phyloP scores from a whole-genome alignment of 2,888 invertebrate genomes.

The Lithophane semibrunnea region DNA sequence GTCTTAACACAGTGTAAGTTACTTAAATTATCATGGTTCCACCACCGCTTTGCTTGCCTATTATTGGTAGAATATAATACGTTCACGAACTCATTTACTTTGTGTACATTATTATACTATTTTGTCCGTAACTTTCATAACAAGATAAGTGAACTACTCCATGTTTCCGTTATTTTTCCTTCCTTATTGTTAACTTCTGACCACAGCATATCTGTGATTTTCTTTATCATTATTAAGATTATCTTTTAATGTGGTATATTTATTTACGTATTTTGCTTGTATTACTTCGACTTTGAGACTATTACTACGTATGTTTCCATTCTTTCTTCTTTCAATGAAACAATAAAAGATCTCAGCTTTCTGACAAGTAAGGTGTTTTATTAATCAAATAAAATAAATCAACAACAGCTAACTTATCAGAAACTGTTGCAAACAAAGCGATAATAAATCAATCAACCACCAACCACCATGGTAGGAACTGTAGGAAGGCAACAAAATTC shows the following conservation, averaged over 20 bases:
- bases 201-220: not conserved
- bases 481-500: conserved; percentile 44
- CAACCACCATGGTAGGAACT: not conserved
- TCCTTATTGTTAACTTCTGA: not conserved
- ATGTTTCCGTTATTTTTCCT: conserved; percentile 22
- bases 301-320: not conserved
- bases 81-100: conserved; percentile 18
- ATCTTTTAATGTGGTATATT: not conserved
- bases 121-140: conserved; percentile 29
- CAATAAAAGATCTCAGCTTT: not conserved
- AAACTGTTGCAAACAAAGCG: conserved; percentile 4
- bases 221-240: not conserved
- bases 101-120: conserved; percentile 8
- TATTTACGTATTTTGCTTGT: not conserved
- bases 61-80: conserved; percentile 2
- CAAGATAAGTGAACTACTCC: conserved; percentile 10
- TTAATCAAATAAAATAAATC: conserved; percentile 13
- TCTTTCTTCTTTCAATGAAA: not conserved
- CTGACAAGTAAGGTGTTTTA: not conserved
- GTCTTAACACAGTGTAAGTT: not conserved
- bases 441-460: conserved; percentile 37
- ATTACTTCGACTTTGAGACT: not conserved
- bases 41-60: not conserved
- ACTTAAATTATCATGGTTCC: not conserved
- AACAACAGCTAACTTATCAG: not conserved